Percentiles rank a stretch among this genome's conserved stretches.
These are phyloP conservation scores for Drosophila demipolita DNA, from an alignment of 2,888 invertebrate genomes.

Conservation along the genomic window DNA sequence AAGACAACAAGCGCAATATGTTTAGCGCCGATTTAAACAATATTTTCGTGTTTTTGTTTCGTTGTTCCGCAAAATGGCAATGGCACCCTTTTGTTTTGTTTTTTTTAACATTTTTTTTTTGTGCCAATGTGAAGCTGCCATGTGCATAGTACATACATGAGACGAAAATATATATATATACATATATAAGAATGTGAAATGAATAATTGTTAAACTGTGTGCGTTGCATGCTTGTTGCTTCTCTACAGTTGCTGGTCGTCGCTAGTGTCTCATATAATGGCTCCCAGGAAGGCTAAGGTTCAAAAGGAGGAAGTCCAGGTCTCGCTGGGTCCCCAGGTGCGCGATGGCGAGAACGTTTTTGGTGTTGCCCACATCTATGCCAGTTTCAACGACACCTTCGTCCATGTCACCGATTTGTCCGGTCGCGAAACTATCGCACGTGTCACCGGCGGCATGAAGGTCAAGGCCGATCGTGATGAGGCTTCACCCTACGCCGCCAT, in stretches of 20 bases:
- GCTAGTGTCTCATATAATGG: constrained; percentile 90
- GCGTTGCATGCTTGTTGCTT: constrained; percentile 17
- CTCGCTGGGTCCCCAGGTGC: constrained; percentile 97
- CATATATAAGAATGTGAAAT: constrained; percentile 16
- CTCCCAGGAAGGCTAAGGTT: constrained; percentile 98
- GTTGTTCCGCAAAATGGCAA: constrained; percentile 7
- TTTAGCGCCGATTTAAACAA: constrained; percentile 6
- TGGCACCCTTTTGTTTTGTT: constrained; percentile 37
- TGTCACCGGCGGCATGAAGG: constrained; percentile 99
- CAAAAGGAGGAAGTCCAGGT: constrained; percentile 99
- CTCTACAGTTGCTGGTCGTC: constrained; percentile 50
- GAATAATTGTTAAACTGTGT: constrained; percentile 41
- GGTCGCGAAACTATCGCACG: constrained; percentile 97
- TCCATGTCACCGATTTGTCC: constrained; percentile 99
- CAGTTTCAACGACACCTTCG: constrained; percentile 99
- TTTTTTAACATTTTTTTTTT: constrained; percentile 22
- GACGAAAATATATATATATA: background rate
- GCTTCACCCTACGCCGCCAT: constrained; percentile 99
- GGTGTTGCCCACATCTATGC: constrained; percentile 99
- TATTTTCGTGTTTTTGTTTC: constrained; percentile 47
- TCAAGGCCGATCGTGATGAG: constrained; percentile 99
- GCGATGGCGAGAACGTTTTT: constrained; percentile 98
- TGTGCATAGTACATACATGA: constrained; percentile 33
- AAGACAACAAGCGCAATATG: constrained; percentile 3
- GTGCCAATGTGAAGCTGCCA: constrained; percentile 36